Base-by-base conservation (phyloP, 2,888 invertebrate genomes). In the Smittia sp. region DNA sequence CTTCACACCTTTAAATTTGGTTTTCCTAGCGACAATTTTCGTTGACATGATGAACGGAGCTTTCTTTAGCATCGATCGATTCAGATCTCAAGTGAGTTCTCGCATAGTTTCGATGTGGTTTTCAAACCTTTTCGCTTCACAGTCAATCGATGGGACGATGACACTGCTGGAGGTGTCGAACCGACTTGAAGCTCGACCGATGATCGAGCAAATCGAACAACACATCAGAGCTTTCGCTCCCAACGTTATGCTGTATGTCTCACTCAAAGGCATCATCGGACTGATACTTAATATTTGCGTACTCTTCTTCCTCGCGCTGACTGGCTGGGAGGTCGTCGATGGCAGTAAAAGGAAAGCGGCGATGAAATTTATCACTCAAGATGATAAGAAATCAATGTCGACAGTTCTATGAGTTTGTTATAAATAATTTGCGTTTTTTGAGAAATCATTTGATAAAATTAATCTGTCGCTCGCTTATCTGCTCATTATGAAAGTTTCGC, bases 261-360 rank as follows among this genome's bases (percentile, higher is more conserved):
- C 62, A 11, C 4, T 39, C 1, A 72, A 72, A 62, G 72, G 20
- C 1, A 62, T 72, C n/a, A 9, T 27, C 6, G 25, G 54, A 13
- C 18, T 13, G 9, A 20, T 72, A 9, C 38, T 72, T 2, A 72
- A 15, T 7, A 24, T 32, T n/a, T 9, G 32, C 20, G 32, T 39
- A 6, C 22, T 72, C 3, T 72, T 72, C 72, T 62, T 62, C n/a
- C 9, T 62, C 11, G 15, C 52, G 15, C 38, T 62, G 13, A 32
- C 72, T 9, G 72, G 72, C 1, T 72, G 72, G 72, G 72, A 72
- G 38, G 72, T 72, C 7, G 62, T 72, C 39, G 72, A 72, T 62
- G 72, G 72, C 7, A 72, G 27, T 32, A 72, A 72, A 13, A 9
- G 63, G 7, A 1, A 63, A 2, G 13, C 15, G 3, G 63, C 63